These are phyloP conservation scores for Boloria euphrosyne DNA, from an alignment of 2,888 invertebrate species.

Conservation along the genomic window DNA sequence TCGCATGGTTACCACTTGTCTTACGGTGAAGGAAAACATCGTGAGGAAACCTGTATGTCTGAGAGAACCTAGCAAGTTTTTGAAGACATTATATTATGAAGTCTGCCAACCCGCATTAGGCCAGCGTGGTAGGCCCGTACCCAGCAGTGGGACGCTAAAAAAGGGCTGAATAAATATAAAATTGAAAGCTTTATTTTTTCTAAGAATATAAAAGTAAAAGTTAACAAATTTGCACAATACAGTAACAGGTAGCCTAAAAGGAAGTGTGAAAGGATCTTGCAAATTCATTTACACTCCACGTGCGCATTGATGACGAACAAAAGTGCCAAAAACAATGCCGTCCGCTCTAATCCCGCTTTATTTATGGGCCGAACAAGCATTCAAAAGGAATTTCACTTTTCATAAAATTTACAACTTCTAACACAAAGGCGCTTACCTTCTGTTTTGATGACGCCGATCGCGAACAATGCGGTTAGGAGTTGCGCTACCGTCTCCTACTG, in stretches of 20 bases:
- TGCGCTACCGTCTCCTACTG: conserved; percentile 81
- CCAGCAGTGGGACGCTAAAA: too few species aligned
- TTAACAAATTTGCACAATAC: conserved; percentile 56
- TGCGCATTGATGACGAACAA: conserved; percentile 76
- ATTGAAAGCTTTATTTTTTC: neutral
- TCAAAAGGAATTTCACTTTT: conserved; percentile 83
- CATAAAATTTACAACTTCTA: conserved; percentile 80
- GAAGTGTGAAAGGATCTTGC: conserved; percentile 58
- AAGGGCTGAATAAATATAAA: too few species aligned
- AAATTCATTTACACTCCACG: conserved; percentile 70
- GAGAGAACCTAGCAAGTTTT: too few species aligned
- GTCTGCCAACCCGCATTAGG: too few species aligned
- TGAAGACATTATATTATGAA: too few species aligned
- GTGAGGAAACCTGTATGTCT: too few species aligned
- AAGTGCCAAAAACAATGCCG: conserved; percentile 77
- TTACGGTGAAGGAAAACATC: too few species aligned
- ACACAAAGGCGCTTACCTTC: conserved; percentile 79
- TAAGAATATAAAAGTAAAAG: conserved; percentile 33
- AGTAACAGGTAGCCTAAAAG: conserved; percentile 62
- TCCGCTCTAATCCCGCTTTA: conserved; percentile 74
- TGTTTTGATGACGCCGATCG: conserved; percentile 78
- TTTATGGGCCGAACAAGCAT: conserved; percentile 76
- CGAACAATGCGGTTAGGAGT: conserved; percentile 76
- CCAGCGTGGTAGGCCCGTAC: too few species aligned
- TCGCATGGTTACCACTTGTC: too few species aligned